Evolutionary conservation across 2,797 vertebrate species (phyloP).

Genomic region (Pristis pectinata): DNA sequence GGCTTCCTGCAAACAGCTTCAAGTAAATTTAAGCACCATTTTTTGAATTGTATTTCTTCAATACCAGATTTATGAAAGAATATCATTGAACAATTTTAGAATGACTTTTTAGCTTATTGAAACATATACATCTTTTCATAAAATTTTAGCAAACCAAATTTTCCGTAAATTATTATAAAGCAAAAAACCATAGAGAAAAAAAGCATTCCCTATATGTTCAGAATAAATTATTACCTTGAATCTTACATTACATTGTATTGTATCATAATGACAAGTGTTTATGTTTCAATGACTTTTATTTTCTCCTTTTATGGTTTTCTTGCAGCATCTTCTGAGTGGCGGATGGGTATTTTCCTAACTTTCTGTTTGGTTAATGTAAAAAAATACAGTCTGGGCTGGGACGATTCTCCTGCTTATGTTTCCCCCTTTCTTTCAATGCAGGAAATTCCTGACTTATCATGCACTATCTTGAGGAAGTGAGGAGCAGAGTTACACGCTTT

Average conservation of each 20-base stretch:
- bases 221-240: not conserved
- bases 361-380: not conserved
- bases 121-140: not conserved
- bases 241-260: not conserved
- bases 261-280: not conserved
- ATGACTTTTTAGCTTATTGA: not conserved
- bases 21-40: not conserved
- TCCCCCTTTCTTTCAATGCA: not conserved
- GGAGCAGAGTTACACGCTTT: too few species aligned
- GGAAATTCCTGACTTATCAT: not conserved
- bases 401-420: not conserved
- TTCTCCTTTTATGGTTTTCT: not conserved
- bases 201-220: not conserved
- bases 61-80: not conserved
- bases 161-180: not conserved
- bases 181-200: not conserved
- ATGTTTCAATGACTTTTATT: not conserved
- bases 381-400: not conserved
- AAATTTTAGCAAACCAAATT: not conserved
- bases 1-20: not conserved
- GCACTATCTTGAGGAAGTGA: not conserved
- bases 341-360: not conserved
- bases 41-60: not conserved
- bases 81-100: not conserved
- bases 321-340: not conserved